phyloP scores from a whole-genome alignment of 1,140 invertebrate genomes.

The Anthonomus grandis region DNA sequence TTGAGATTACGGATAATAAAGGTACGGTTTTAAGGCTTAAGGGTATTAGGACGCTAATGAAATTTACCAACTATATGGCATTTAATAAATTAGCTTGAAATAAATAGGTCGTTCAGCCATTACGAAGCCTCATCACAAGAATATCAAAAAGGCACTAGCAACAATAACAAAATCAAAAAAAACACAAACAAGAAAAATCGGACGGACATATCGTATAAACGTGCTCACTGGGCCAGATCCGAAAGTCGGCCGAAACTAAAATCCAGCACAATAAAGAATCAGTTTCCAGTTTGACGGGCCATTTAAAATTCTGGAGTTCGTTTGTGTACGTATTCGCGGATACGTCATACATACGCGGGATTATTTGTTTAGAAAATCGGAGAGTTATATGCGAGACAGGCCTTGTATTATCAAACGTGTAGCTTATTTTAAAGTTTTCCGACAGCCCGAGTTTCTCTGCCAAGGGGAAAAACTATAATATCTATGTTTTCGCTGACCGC shows the following conservation, averaged over 20 bases:
- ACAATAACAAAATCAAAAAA: too few species aligned
- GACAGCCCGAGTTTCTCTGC: too few species aligned
- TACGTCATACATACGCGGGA: conserved; percentile 14
- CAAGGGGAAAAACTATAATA: too few species aligned
- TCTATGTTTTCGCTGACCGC: too few species aligned
- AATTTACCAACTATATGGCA: too few species aligned
- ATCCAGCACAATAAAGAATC: conserved; percentile 26
- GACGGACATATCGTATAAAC: conserved; percentile 1
- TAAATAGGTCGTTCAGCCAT: too few species aligned
- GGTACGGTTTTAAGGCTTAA: too few species aligned
- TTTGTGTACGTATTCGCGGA: conserved; percentile 15
- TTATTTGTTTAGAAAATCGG: conserved; percentile 20
- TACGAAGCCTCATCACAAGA: too few species aligned
- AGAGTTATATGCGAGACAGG: conserved; percentile 15
- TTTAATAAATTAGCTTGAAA: too few species aligned
- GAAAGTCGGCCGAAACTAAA: conserved; percentile 19
- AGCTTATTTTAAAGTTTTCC: conserved; percentile 24
- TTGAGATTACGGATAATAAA: too few species aligned
- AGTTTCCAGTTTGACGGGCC: conserved; percentile 26
- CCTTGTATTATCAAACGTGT: conserved; percentile 25
- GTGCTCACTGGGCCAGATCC: conserved; percentile 13
- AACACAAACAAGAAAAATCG: conserved; percentile 8
- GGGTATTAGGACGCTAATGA: too few species aligned
- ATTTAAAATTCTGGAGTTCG: conserved; percentile 27
- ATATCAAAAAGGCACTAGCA: too few species aligned